Evolutionary conservation across 2,113 vertebrate genomes (phyloP), one percentile per base, ranked within the genome.

Genomic region (Podarcis cretensis): DNA sequence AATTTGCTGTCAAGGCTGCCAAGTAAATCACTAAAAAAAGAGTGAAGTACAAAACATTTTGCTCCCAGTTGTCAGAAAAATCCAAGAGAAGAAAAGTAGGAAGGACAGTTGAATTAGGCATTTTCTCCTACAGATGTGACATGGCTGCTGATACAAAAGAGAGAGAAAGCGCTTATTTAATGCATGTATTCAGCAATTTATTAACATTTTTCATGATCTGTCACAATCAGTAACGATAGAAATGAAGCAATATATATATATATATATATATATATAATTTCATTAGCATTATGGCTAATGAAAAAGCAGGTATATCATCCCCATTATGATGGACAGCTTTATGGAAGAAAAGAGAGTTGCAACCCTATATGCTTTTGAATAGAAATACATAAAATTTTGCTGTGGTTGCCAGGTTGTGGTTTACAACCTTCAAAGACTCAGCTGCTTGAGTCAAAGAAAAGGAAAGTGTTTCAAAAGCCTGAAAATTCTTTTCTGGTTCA

Each of bases 61-160:
- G 4, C 27, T 88, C 27, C 9, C 54, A 14, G 10, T 12, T n/a
- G 10, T 83, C 87, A 76, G 87, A 82, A 40, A 88, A 76, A 3
- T 80, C 68, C 71, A 76, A 12, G 25, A 88, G 87, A 83, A 88
- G 71, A 66, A 88, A 88, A 48, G 20, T 83, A 25, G 80, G 25
- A 76, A 76, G 3, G 0, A 30, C 2, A 25, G 32, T 82, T 48
- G 21, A 5, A 63, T 88, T 83, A 10, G 25, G 2, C 81, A 88
- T 88, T 75, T 87, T 57, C 66, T 83, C 30, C 30, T 32, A 32
- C 3, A n/a, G 30, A 76, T 13, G 5, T 76, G n/a, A 4, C 2
- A 43, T 57, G 81, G 25, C 80, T 88, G 71, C 76, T 10, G 30
- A 83, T 14, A 21, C 32, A 30, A 6, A 23, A 59, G 63, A 43